Conservation (phyloP, 2,113 vertebrate genomes). For the Mesoclemmys tuberculata region DNA sequence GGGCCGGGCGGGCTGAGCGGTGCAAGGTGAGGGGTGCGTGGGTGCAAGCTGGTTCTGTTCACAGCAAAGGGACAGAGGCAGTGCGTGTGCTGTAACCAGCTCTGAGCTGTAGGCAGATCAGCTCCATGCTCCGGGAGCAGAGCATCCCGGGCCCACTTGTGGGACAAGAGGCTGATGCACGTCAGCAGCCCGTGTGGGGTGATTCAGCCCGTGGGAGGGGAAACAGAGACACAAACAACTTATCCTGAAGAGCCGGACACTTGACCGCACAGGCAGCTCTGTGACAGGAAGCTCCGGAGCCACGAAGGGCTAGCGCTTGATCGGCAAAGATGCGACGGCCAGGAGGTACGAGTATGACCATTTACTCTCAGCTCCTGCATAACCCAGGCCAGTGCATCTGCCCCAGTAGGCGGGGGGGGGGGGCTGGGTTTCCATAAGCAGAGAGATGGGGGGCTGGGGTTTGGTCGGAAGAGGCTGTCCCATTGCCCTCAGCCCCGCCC, state of each 20-base stretch:
- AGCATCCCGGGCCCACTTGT: no score
- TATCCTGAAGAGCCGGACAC: no score
- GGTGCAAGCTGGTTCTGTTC: no score
- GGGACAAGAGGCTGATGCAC: no score
- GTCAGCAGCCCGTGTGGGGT: background rate
- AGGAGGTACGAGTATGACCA: background rate
- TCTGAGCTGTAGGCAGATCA: background rate
- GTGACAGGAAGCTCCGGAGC: background rate
- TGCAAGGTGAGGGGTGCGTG: no score
- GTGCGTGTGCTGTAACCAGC: background rate
- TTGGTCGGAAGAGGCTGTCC: background rate
- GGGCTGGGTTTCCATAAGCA: background rate
- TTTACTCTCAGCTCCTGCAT: background rate
- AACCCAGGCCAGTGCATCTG: background rate
- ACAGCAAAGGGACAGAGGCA: background rate
- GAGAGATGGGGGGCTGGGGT: no score
- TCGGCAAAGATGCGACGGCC: no score
- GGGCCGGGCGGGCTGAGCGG: background rate
- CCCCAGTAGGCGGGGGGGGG: background rate
- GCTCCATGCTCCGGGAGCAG: background rate
- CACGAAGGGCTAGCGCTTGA: background rate
- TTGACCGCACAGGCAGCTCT: no score
- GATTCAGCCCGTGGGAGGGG: background rate
- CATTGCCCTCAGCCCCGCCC: background rate
- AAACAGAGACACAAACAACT: background rate